Conservation (phyloP, 2,888 invertebrate genomes). For the Cantharis lateralis region DNA sequence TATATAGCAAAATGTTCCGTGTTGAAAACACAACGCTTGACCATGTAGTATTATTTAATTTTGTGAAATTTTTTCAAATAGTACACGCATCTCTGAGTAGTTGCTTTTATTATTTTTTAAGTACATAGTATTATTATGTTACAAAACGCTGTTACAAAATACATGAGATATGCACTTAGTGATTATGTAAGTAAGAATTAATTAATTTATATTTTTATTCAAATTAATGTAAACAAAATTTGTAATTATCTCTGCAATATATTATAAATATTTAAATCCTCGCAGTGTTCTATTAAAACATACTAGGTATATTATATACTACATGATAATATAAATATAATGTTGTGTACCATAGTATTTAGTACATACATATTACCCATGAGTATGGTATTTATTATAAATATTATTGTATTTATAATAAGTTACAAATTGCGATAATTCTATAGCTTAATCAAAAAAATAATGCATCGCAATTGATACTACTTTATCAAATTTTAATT, state of each 20-base stretch:
- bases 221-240: background rate
- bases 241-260: background rate
- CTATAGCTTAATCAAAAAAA: no score
- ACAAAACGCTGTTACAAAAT: background rate
- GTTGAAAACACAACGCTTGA: background rate
- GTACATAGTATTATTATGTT: background rate
- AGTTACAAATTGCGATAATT: background rate
- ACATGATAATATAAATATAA: no score
- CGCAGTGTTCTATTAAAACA: background rate
- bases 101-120: no score
- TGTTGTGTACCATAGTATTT: no score
- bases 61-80: background rate
- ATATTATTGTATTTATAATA: no score
- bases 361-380: no score
- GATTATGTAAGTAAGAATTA: background rate
- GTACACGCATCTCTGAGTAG: background rate
- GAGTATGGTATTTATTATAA: no score
- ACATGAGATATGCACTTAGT: background rate
- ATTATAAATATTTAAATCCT: background rate
- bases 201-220: background rate
- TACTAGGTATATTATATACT: no score
- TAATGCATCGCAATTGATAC: background rate
- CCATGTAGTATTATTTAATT: background rate
- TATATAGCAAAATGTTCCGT: background rate
- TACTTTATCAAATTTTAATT: background rate